Base-by-base conservation (phyloP, 1,140 invertebrate genomes). In the Latrodectus geometricus region DNA sequence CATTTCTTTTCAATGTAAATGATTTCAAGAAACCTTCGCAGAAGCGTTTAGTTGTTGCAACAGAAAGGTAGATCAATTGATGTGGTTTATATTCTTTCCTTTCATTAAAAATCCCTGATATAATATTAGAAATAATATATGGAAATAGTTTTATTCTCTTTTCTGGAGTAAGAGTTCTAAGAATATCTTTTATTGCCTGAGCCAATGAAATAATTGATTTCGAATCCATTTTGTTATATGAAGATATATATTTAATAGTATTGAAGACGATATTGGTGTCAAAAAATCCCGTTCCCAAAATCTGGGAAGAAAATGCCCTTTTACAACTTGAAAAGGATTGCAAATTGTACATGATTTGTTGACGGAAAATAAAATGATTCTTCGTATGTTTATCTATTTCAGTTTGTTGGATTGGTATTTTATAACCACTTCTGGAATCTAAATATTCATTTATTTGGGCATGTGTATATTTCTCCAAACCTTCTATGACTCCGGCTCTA, bases 311-410 rank as follows among this genome's bases (percentile, higher is more conserved):
- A 83, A 83, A 74, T 1, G 52, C 70, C n/a, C 49, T n/a, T 49
- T 74, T 66, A 35, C 80, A 83, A 21, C 35, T 83, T 14, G 80
- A 74, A 83, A 83, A 83, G 9, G 80, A 83, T 23, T 56, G 15
- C 8, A 83, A 65, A 65, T 74, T 83, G 56, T 83, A 83, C n/a
- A 56, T 20, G 49, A 83, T 61, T 14, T 61, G 54, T 17, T 61
- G 11, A 14, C 54, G 11, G 54, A 61, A 61, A 17, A 61, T 61
- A 4, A 17, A 11, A 61, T 14, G 8, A 61, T 61, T 61, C 54
- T 61, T 14, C 54, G 8, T 8, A 14, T 61, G 17, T 35, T 61
- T 61, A 61, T 61, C 54, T 4, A 35, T 3, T 61, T 61, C 54
- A 4, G 17, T 8, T 4, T 14, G 54, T 61, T 61, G 11, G 54